A percentile compares a stretch with the other conserved stretches of the same genome.
These are phyloP conservation scores for Homarus gammarus DNA, from an alignment of 2,888 invertebrate genomes.

Conservation along the genomic window DNA sequence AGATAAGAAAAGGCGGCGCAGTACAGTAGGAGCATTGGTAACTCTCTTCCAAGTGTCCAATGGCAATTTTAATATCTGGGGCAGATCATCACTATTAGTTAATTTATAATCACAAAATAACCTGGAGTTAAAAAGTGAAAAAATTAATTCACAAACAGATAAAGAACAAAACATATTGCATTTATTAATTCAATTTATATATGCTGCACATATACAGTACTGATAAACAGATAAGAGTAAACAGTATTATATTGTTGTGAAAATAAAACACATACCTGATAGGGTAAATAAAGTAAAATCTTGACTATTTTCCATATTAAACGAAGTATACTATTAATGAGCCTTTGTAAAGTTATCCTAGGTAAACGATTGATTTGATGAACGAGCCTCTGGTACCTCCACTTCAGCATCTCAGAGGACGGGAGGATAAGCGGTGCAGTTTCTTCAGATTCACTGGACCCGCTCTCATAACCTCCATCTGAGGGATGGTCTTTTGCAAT, in stretches of 20 bases:
- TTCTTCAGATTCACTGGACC: constrained; percentile 63
- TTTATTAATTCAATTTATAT: too few relatives aligned
- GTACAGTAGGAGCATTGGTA: constrained; percentile 76
- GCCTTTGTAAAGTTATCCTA: constrained; percentile 48
- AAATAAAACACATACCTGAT: constrained; percentile 35
- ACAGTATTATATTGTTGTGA: not conserved
- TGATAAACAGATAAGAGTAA: too few relatives aligned
- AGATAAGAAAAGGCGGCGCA: constrained; percentile 77
- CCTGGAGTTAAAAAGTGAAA: too few relatives aligned
- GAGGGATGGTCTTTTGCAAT: constrained; percentile 51
- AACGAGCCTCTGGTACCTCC: constrained; percentile 41
- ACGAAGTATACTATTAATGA: constrained; percentile 18
- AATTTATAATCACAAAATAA: not conserved
- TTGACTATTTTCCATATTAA: constrained; percentile 22
- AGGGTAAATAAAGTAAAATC: constrained; percentile 50
- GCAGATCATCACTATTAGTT: not conserved
- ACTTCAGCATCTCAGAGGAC: constrained; percentile 50
- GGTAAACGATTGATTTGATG: constrained; percentile 57
- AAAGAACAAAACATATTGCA: too few relatives aligned
- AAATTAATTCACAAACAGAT: too few relatives aligned
- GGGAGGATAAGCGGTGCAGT: constrained; percentile 32
- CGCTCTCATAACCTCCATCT: constrained; percentile 68
- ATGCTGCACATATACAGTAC: too few relatives aligned
- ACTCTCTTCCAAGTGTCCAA: constrained; percentile 65
- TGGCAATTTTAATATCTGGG: constrained; percentile 70